Percentiles rank a stretch among this genome's conserved stretches.
These are phyloP conservation scores for Enoplosus armatus DNA, from an alignment of 2,797 vertebrate genomes.

Conservation along the genomic window DNA sequence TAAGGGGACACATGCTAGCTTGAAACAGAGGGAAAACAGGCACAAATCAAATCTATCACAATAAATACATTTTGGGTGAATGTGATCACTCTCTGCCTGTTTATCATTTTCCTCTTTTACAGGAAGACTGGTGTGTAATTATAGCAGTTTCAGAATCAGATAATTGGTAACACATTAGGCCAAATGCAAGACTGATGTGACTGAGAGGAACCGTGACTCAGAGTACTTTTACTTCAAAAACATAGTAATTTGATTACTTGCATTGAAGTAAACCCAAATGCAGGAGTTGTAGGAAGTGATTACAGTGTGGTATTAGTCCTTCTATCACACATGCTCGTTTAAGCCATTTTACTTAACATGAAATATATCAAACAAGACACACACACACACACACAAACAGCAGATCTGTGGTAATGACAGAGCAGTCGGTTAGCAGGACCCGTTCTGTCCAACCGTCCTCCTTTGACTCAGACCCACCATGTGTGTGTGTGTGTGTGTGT, in stretches of 20 bases:
- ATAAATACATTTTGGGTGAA: background rate
- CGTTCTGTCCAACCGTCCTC: constrained; percentile 33
- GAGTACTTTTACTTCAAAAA: background rate
- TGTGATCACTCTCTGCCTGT: too few species aligned
- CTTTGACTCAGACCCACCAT: constrained; percentile 39
- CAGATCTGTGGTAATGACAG: constrained; percentile 61
- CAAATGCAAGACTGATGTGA: background rate
- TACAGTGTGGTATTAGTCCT: background rate
- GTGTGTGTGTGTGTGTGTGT: constrained; percentile 34
- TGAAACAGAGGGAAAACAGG: background rate
- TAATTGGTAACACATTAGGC: background rate
- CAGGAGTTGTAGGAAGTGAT: background rate
- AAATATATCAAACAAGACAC: constrained; percentile 23
- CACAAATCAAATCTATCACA: too few species aligned
- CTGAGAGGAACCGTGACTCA: too few species aligned
- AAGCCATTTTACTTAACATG: constrained; percentile 3
- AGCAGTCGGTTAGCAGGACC: constrained; percentile 35
- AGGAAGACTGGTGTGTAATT: background rate
- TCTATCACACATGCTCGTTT: background rate
- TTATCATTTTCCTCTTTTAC: background rate
- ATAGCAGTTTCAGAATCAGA: background rate
- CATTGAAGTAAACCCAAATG: background rate
- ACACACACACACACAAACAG: constrained; percentile 29
- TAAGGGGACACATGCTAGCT: background rate
- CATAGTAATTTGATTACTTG: background rate